Evolutionary conservation across 2,888 invertebrate species (phyloP).

Genomic region (Cephus rjabovi): DNA sequence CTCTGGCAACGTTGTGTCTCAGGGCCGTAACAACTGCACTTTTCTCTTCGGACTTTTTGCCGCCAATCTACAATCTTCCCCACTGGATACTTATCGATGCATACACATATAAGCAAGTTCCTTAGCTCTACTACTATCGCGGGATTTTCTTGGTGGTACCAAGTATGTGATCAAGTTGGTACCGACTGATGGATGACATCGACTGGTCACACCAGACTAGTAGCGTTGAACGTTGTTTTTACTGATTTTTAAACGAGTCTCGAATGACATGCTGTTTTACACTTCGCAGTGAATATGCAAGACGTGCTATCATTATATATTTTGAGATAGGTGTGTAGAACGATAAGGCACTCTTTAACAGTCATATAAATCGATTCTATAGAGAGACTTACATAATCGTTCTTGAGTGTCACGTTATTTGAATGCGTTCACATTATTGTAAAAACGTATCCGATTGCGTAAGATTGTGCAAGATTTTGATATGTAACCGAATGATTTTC

Average conservation of each 20-base stretch:
- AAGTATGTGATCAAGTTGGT: background rate
- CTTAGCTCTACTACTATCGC: background rate
- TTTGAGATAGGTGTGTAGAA: background rate
- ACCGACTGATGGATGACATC: background rate
- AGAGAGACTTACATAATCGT: background rate
- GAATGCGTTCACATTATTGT: background rate
- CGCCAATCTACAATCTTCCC: background rate
- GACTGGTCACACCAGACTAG: background rate
- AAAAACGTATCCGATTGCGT: background rate
- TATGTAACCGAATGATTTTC: background rate
- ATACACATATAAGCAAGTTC: background rate
- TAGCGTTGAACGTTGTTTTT: background rate
- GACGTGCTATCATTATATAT: background rate
- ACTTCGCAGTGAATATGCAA: background rate
- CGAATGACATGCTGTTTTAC: background rate
- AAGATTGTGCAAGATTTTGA: background rate
- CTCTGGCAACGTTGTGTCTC: slow-evolving; percentile 30
- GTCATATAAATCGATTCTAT: background rate
- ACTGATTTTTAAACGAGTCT: background rate
- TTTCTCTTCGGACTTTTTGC: background rate
- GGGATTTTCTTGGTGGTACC: background rate
- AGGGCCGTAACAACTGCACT: slow-evolving; percentile 22
- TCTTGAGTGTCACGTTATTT: background rate
- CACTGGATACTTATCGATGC: background rate
- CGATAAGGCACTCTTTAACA: background rate